These are phyloP conservation scores for Oncopodura yosiiana DNA, from an alignment of 1,140 invertebrate species.

Conservation along the genomic window DNA sequence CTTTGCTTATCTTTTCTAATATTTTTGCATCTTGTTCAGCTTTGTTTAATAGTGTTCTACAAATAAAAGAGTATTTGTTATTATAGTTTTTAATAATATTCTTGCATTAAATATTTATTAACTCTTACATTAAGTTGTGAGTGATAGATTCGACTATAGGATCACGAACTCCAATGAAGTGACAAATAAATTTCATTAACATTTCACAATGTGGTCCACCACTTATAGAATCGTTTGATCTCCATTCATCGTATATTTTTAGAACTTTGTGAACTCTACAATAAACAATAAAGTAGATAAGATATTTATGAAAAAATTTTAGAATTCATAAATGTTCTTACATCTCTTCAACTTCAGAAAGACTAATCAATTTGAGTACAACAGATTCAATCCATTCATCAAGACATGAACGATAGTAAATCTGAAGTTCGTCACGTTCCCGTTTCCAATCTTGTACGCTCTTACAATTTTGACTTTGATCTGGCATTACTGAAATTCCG, in stretches of 20 bases:
- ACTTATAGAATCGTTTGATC: not conserved
- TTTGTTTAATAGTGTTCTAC: constrained; percentile 14
- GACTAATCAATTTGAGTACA: constrained; percentile 5
- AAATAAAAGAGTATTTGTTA: not conserved
- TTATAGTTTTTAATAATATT: not conserved
- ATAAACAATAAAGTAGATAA: not conserved
- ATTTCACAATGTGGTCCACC: constrained; percentile 3
- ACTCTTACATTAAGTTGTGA: constrained; percentile 15
- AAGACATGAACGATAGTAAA: not conserved
- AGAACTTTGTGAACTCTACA: constrained; percentile 11
- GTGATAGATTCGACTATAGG: constrained; percentile 13
- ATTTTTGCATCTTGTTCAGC: constrained; percentile 8
- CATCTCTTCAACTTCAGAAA: constrained; percentile 22
- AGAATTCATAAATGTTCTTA: not conserved
- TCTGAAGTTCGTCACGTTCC: not conserved
- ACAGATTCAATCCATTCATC: constrained; percentile 14
- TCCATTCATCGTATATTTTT: constrained; percentile 13
- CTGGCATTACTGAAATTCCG: not conserved
- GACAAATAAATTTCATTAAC: constrained; percentile 17
- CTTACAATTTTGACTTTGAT: not conserved
- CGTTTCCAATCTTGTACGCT: not conserved
- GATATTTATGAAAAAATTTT: not conserved
- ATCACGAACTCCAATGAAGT: constrained; percentile 21
- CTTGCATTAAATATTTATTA: not conserved
- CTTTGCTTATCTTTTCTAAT: constrained; percentile 1